These are phyloP conservation scores for Clostera curtula DNA, from an alignment of 2,888 invertebrate genomes.

Conservation along the genomic window DNA sequence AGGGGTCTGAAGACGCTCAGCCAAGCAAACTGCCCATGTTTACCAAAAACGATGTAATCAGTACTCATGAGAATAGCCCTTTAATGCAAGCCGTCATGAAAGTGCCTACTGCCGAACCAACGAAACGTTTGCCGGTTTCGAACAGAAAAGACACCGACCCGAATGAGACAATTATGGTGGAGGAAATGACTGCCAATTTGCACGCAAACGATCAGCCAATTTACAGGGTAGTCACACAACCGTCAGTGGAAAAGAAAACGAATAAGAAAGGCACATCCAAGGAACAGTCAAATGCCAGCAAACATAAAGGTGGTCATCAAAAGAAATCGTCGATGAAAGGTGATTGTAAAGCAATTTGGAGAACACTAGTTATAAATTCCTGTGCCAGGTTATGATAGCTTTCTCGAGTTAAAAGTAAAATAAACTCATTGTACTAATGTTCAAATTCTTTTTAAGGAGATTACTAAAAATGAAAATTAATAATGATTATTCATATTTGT, in stretches of 20 bases:
- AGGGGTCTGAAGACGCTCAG: conserved; percentile 37
- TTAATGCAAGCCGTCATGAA: conserved; percentile 61
- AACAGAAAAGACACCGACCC: conserved; percentile 59
- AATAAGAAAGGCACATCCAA: conserved; percentile 53
- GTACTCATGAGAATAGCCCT: conserved; percentile 57
- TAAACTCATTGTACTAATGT: too few relatives aligned
- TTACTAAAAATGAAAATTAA: too few relatives aligned
- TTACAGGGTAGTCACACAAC: conserved; percentile 66
- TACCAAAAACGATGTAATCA: conserved; percentile 54
- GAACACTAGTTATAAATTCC: too few relatives aligned
- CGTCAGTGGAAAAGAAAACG: conserved; percentile 54
- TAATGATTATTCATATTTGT: too few relatives aligned
- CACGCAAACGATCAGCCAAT: conserved; percentile 67
- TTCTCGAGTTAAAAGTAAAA: too few relatives aligned
- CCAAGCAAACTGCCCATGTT: conserved; percentile 53
- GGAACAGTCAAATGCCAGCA: conserved; percentile 33
- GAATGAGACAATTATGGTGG: conserved; percentile 53
- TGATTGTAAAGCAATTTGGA: conserved; percentile 15
- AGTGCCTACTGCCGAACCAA: conserved; percentile 50
- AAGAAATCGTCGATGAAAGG: conserved; percentile 68
- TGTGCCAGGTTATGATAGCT: too few relatives aligned
- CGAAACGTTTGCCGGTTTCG: conserved; percentile 44
- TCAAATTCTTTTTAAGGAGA: not conserved
- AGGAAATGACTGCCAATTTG: conserved; percentile 63
- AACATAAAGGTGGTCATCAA: conserved; percentile 57